Percentiles rank a stretch among this genome's conserved stretches.
These are phyloP conservation scores for Scarus forsteni DNA, from an alignment of 2,797 vertebrate species.

Conservation along the genomic window DNA sequence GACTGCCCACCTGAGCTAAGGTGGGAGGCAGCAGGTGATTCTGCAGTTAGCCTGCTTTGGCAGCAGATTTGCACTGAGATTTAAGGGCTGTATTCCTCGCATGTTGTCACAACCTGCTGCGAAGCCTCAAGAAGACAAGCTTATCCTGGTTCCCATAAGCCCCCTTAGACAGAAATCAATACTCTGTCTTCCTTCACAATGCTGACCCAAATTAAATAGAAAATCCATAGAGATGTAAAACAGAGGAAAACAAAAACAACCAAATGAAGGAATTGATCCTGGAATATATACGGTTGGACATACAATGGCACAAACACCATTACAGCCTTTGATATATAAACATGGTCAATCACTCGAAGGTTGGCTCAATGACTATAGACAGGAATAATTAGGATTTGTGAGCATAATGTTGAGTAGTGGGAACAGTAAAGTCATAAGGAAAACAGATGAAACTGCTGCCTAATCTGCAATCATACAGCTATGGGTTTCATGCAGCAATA, in stretches of 20 bases:
- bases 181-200: slow-evolving; percentile 76
- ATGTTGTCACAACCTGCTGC: slow-evolving; percentile 70
- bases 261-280: slow-evolving; percentile 74
- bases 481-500: background rate
- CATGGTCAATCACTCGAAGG: slow-evolving; percentile 56
- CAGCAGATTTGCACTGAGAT: slow-evolving; percentile 62
- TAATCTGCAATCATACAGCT: background rate
- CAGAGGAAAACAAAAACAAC: slow-evolving; percentile 77
- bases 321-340: slow-evolving; percentile 56
- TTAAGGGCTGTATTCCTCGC: slow-evolving; percentile 55
- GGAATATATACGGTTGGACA: slow-evolving; percentile 58
- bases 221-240: slow-evolving; percentile 83
- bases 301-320: slow-evolving; percentile 64
- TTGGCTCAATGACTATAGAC: slow-evolving; percentile 47
- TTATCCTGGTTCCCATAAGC: slow-evolving; percentile 71
- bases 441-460: background rate
- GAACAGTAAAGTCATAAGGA: background rate
- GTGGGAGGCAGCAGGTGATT: slow-evolving; percentile 53
- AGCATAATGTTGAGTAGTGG: slow-evolving; percentile 22
- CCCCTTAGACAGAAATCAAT: slow-evolving; percentile 82
- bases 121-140: slow-evolving; percentile 74
- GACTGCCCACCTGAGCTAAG: slow-evolving; percentile 51
- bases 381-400: slow-evolving; percentile 53
- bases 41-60: slow-evolving; percentile 53
- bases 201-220: slow-evolving; percentile 84